Base-by-base conservation (phyloP, 2,888 invertebrate species). In the Nomada flava region DNA sequence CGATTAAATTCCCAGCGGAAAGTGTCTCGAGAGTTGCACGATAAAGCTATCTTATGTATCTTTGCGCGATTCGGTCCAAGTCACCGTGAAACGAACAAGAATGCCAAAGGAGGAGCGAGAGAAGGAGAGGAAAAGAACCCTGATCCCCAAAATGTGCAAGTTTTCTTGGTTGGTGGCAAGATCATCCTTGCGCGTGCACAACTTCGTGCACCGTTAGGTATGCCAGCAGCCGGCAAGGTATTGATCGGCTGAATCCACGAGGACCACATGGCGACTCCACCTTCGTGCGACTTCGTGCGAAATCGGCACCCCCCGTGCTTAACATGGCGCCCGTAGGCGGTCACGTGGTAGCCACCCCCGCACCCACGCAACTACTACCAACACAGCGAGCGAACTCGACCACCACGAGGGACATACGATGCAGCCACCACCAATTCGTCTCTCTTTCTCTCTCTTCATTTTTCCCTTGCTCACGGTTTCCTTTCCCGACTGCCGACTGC, bases 191-290 rank as follows among this genome's bases (percentile, higher is more conserved):
- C 89, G 89, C 88, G 89, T 91, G 90, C 92, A 91, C 91, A 91
- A 92, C 91, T 93, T 91, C 78, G 90, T 91, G 90, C 90, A 91
- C 90, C 91, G 89, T 91, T 90, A 90, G 89, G 89, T 90, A 89
- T 88, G 86, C 76, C 84, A 86, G 87, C 88, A 84, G 86, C 84
- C 88, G 88, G 84, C 87, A 59, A 82, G 88, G 91, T 92, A 93
- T 93, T 92, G 92, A 92, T 93, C 93, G 93, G 89, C 84, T 89
- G 91, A 90, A 90, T 82, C 86, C 84, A 87, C 88, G 89, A 90
- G 89, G 89, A 92, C 92, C 92, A 92, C 92, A 92, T 92, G 92
- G 92, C 90, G 90, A 90, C 89, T 91, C 88, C 87, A 76, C 67
- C 85, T 87, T 91, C 93, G 93, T 90, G 85, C 86, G 83, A 89